phyloP scores from a whole-genome alignment of 2,888 invertebrate genomes.

The Amblyjoppa fuscipennis region DNA sequence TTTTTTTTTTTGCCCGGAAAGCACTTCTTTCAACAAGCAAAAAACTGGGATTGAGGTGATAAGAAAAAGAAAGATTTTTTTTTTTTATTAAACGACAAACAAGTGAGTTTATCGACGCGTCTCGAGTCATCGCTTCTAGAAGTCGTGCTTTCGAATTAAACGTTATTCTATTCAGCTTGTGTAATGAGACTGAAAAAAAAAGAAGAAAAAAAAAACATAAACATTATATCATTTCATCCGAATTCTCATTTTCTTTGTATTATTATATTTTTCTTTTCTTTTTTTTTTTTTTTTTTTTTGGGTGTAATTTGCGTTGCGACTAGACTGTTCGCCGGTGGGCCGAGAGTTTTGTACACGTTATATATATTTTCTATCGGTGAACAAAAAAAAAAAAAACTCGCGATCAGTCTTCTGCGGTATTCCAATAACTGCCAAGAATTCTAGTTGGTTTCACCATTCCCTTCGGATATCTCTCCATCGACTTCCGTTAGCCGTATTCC shows the following conservation, averaged over 20 bases:
- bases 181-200: slow-evolving; percentile 80
- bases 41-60: neutral
- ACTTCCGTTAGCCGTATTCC: neutral
- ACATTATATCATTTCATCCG: slow-evolving; percentile 71
- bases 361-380: slow-evolving; percentile 6
- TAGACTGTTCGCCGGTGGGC: neutral
- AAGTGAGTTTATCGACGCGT: slow-evolving; percentile 15
- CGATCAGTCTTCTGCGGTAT: slow-evolving; percentile 12
- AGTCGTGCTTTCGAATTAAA: slow-evolving; percentile 72
- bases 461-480: slow-evolving; percentile 5
- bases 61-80: slow-evolving; percentile 8
- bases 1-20: slow-evolving; percentile 55
- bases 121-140: slow-evolving; percentile 43
- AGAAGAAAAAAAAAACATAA: slow-evolving; percentile 76
- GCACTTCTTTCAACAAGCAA: slow-evolving; percentile 45
- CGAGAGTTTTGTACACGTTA: slow-evolving; percentile 1
- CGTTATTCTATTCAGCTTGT: slow-evolving; percentile 78
- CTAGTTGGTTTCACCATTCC: slow-evolving; percentile 5
- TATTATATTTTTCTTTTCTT: slow-evolving; percentile 20
- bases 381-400: neutral
- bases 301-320: slow-evolving; percentile 15
- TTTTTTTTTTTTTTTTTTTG: slow-evolving; percentile 23
- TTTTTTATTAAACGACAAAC: neutral
- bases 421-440: slow-evolving; percentile 25
- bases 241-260: slow-evolving; percentile 71